Base-by-base conservation (phyloP, 2,797 vertebrate genomes). In the Anas bernieri region DNA sequence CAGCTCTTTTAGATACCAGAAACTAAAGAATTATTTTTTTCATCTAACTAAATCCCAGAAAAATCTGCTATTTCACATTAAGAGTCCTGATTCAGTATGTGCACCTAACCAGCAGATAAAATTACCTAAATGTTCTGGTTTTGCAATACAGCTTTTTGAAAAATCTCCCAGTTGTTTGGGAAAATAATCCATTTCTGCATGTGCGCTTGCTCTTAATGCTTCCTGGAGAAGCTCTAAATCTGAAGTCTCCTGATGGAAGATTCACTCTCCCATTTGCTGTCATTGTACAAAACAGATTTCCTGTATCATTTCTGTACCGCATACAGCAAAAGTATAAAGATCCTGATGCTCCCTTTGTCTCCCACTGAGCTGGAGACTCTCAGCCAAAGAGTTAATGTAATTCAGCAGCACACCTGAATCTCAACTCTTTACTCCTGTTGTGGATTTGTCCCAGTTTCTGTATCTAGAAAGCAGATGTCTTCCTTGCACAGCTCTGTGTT, bases 331-430 rank as follows among this genome's bases (percentile, higher is more conserved):
- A 83, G 28, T 35, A 86, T 55, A 85, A 94, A 83, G 48, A 93
- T 69, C 50, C 81, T 78, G 72, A 92, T 2, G 10, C 69, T 93
- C 2, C 0, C 62, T 89, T 92, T 64, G 66, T 83, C 89, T 87
- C 78, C 74, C 62, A 85, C 66, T 17, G 59, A 83, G 90, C 84
- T 73, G 74, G 35, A 92, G 41, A 93, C 6, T 59, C 63, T 90
- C 75, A 86, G 80, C 33, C 67, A 80, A 86, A 85, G 80, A 78
- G n/a, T 77, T 79, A 92, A 92, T 2, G 1, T 46, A 86, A 95
- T 87, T 89, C 81, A 91, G 86, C 79, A 93, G 83, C 62, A 84
- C 64, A 86, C 86, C 91, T 94, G 74, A 90, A 92, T 90, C 81
- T 94, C 87, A 91, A 41, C 58, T 83, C 43, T 94, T 88, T 89